Evolutionary conservation across 2,797 vertebrate genomes (phyloP).

Genomic region (Coendou prehensilis): DNA sequence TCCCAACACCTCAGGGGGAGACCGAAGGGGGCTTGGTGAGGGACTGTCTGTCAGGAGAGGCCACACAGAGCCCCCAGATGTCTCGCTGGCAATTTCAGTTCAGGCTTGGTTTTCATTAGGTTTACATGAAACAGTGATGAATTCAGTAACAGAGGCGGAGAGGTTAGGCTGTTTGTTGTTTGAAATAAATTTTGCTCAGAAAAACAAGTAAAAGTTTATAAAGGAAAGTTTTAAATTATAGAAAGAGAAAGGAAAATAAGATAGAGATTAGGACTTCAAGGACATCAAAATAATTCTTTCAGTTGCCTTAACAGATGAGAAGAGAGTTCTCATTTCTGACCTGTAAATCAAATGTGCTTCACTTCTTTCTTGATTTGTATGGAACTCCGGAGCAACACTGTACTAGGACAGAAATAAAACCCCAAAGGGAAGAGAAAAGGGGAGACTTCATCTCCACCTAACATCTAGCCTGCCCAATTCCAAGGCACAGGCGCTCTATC

Average conservation of each 20-base stretch:
- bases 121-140: not conserved
- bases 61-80: not conserved
- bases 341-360: not conserved
- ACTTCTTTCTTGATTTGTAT: not conserved
- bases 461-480: not conserved
- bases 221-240: slow-evolving; percentile 26
- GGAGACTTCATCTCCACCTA: not conserved
- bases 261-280: slow-evolving; percentile 21
- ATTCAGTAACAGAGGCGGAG: not conserved
- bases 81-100: not conserved
- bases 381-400: not conserved
- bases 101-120: not conserved
- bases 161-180: not conserved
- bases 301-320: not conserved
- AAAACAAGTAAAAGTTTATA: slow-evolving; percentile 27
- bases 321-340: not conserved
- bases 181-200: slow-evolving; percentile 37
- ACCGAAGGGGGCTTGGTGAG: not conserved
- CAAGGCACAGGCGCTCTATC: not conserved
- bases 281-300: slow-evolving; percentile 14
- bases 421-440: not conserved
- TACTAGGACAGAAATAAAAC: not conserved
- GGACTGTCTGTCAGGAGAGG: not conserved
- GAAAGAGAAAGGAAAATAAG: not conserved
- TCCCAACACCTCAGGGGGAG: not conserved